phyloP scores from a whole-genome alignment of 2,113 vertebrate genomes.

The Aplodontia rufa region DNA sequence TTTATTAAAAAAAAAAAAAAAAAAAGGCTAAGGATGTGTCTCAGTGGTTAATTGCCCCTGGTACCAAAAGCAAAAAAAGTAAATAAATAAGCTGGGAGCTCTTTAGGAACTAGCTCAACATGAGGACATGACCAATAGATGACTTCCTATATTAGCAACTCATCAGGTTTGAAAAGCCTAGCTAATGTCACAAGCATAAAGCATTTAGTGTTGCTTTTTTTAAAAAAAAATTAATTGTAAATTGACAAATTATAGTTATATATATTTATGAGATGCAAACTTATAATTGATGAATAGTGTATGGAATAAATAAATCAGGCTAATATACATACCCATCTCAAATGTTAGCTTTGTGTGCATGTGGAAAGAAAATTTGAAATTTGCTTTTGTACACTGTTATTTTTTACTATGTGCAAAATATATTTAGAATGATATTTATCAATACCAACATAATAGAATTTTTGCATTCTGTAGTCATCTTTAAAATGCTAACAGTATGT shows the following conservation, averaged over 20 bases:
- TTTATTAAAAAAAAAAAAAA: too few species aligned
- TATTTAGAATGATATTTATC: not conserved
- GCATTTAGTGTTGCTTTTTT: not conserved
- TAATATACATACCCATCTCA: too few species aligned
- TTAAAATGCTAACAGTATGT: constrained; percentile 45
- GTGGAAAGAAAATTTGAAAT: too few species aligned
- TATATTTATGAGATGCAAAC: not conserved
- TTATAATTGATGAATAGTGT: not conserved
- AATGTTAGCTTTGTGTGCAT: too few species aligned
- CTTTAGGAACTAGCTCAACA: not conserved
- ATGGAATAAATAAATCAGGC: too few species aligned
- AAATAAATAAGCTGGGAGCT: not conserved
- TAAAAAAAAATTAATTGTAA: too few species aligned
- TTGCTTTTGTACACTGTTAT: too few species aligned
- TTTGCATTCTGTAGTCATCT: constrained; percentile 57
- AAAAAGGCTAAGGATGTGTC: too few species aligned
- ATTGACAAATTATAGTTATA: not conserved
- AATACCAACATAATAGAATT: not conserved
- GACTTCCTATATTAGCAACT: not conserved
- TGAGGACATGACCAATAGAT: not conserved
- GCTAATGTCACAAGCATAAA: not conserved
- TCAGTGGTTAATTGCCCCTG: too few species aligned
- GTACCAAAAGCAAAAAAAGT: too few species aligned
- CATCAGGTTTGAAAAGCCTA: not conserved
- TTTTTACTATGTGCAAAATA: too few species aligned